Evolutionary conservation across 2,113 vertebrate species (phyloP).

Genomic region (Herpailurus yagouaroundi): DNA sequence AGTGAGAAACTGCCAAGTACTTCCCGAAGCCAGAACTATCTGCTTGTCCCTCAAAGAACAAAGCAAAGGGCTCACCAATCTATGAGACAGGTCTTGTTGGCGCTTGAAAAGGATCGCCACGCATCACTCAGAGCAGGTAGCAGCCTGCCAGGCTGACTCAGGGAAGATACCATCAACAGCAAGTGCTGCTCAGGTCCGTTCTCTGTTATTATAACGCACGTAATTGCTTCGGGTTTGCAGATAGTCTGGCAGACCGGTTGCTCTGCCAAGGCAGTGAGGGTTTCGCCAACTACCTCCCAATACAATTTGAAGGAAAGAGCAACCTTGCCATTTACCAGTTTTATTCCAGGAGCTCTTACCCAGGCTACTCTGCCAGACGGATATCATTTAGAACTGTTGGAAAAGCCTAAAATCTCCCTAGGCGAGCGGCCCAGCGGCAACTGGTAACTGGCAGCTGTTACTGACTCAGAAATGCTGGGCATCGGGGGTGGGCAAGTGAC

Average conservation of each 20-base stretch:
- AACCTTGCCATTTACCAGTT: neutral
- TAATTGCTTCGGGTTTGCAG: neutral
- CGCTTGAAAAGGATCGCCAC: slow-evolving; percentile 51
- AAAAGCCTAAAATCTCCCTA: neutral
- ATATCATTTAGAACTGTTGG: neutral
- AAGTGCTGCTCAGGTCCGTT: neutral
- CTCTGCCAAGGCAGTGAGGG: neutral
- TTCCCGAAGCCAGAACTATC: neutral
- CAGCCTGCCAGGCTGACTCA: slow-evolving; percentile 50
- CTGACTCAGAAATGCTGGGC: neutral
- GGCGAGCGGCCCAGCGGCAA: neutral
- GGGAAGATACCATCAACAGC: neutral
- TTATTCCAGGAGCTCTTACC: neutral
- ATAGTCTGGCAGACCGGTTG: neutral
- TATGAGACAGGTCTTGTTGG: slow-evolving; percentile 39
- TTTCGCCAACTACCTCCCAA: neutral
- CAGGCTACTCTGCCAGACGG: neutral
- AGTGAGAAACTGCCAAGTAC: neutral
- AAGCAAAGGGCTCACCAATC: neutral
- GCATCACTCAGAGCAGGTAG: slow-evolving; percentile 46
- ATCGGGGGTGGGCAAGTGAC: fast-evolving
- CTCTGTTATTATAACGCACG: slow-evolving; percentile 15
- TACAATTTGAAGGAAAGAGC: neutral
- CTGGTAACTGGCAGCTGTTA: neutral
- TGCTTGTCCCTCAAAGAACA: neutral